Evolutionary conservation across 2,797 vertebrate species (phyloP), one percentile per base, ranked within the genome.

Genomic region (Telmatherina bonti): DNA sequence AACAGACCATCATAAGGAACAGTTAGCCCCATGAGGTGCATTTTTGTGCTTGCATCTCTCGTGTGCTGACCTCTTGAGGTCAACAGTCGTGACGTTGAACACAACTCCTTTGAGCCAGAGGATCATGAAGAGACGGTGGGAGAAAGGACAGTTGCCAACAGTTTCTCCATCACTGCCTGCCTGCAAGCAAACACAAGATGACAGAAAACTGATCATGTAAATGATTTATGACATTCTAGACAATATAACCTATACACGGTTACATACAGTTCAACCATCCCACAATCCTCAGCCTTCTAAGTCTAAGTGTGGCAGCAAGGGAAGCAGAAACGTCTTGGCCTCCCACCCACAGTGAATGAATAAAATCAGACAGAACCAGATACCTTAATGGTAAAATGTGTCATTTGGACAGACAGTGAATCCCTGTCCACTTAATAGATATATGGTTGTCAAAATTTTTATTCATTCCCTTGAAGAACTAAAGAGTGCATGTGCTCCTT

Each of bases 21-120:
- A 30, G 16, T 3, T 5, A 2, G 15, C 9, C 1, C 10, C 1
- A 0, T 3, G 0, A 0, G 5, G 22, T 31, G 56, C 2, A 6
- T 30, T 27, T 72, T 51, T 20, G n/a, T 11, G 13, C 2, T 6
- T 5, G 16, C 20, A 2, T 7, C 31, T 13, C 10, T 26, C 12
- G 16, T 1, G 1, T 12, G 5, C 78, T 87, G 79, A 98, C 98
- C 98, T 96, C 93, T 97, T 99, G 81, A 99, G 93, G 87, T 99
- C 98, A 54, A 99, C 97, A 0, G 98, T 99, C 82, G 98, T 99
- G 85, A 99, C 98, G 0, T 99, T 99, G 92, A 99, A 99, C 67
- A 99, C 97, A 4, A 99, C 98, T n/a, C 97, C 98, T 93, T 99
- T 99, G 73, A 99, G 96, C 98, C 98, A 99, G 38, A 99, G 96